Evolutionary conservation across 2,113 vertebrate species (phyloP), one percentile per base, ranked within the genome.

Genomic region (Tinamus guttatus): DNA sequence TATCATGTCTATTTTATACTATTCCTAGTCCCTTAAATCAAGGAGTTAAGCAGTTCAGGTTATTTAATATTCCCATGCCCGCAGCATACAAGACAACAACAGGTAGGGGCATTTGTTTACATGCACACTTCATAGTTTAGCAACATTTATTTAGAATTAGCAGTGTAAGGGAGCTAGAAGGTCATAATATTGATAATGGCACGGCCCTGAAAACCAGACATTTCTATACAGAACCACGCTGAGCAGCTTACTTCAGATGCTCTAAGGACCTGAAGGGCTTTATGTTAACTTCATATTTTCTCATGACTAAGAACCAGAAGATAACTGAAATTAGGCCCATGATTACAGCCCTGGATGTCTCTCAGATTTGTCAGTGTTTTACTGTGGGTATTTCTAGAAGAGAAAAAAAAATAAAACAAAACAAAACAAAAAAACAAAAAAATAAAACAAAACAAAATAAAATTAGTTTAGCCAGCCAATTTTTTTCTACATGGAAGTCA

Each of bases 31-130:
- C 63, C 67, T 65, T 62, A 40, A 43, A 87, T 73, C 36, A 82
- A 63, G 75, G 49, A 54, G 62, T 4, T 81, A 74, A 74, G 49
- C 67, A 92, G 30, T 60, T 83, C 68, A 85, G 68, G 84, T 76
- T 89, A 87, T 80, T 94, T 95, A 94, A 87, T 85, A 89, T 93
- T 96, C 71, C 85, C 91, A 94, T 92, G n/a, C 82, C 87, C 47
- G 10, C 30, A 34, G 16, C 25, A 75, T 87, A 0, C 75, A 70
- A 74, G 82, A 88, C 74, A 93, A 90, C 49, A 58, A 52, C 73
- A 83, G 79, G 93, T 71, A 38, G 19, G 45, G 32, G 24, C n/a
- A 52, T 21, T 28, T 38, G 49, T 54, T 54, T 52, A 38, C 34
- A 52, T 60, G 34, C 22, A 15, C 68, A 34, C 54, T 92, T 92